Evolutionary conservation across 2,113 vertebrate species (phyloP).

Genomic region (Acanthochromis polyacanthus): DNA sequence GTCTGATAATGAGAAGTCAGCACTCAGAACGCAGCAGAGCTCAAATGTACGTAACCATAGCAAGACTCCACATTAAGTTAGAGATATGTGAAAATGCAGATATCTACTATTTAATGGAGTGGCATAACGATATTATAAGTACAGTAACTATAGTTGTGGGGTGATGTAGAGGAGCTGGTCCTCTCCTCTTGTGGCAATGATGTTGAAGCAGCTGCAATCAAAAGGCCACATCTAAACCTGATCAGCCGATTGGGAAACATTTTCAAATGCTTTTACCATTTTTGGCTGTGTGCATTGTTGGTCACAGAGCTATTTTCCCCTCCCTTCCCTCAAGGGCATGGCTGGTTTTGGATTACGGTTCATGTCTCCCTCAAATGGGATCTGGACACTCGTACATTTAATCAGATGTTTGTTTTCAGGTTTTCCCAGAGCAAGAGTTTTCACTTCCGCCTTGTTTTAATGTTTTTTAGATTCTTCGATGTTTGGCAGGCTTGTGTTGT

Average conservation of each 20-base stretch:
- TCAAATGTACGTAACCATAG: background rate
- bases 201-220: constrained; percentile 79
- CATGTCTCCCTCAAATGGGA: constrained; percentile 44
- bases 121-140: background rate
- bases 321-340: constrained; percentile 74
- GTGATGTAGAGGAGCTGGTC: background rate
- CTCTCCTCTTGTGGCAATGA: constrained; percentile 51
- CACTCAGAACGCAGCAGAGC: background rate
- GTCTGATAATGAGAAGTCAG: constrained; percentile 12
- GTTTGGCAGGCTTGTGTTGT: background rate
- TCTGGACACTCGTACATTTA: constrained; percentile 1
- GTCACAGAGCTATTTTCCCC: constrained; percentile 80
- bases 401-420: constrained; percentile 11
- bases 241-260: constrained; percentile 74
- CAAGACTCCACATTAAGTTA: background rate
- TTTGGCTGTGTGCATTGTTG: constrained; percentile 82
- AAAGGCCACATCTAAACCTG: constrained; percentile 81
- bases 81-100: background rate
- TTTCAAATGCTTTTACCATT: constrained; percentile 88
- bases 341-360: constrained; percentile 74
- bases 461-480: constrained; percentile 33
- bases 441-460: background rate
- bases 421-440: background rate
- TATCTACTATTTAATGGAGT: background rate
- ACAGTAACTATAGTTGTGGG: too few species aligned